Percentiles rank a stretch among this genome's conserved stretches.
Evolutionary conservation across 1,140 invertebrate species (phyloP).

Genomic region (Drosophila pectinifera): DNA sequence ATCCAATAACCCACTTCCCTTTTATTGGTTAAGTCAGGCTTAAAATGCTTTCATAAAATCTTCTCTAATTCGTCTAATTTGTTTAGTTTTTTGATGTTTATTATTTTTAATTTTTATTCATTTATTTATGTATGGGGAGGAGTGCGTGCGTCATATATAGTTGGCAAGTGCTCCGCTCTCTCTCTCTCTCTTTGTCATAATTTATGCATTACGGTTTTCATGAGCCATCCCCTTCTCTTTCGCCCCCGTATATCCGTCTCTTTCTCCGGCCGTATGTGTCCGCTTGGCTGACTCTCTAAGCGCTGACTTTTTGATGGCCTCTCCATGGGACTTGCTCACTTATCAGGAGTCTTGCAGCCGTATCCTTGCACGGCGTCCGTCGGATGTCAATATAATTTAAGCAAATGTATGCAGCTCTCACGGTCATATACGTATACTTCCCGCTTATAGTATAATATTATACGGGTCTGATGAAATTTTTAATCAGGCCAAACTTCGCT

Average conservation of each 20-base stretch:
- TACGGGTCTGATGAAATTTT: slow-evolving; percentile 63
- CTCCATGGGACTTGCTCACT: slow-evolving; percentile 61
- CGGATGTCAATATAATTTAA: slow-evolving; percentile 79
- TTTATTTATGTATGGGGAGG: slow-evolving; percentile 12
- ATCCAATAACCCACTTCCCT: background rate
- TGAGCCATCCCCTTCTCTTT: slow-evolving; percentile 28
- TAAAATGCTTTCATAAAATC: background rate
- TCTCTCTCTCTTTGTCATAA: slow-evolving; percentile 52
- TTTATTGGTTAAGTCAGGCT: background rate
- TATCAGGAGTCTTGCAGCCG: slow-evolving; percentile 70
- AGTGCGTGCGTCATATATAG: slow-evolving; percentile 5
- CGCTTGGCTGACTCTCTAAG: slow-evolving; percentile 38
- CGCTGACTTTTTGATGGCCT: slow-evolving; percentile 51
- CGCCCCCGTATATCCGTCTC: background rate
- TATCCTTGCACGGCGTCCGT: slow-evolving; percentile 60
- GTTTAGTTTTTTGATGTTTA: slow-evolving; percentile 39
- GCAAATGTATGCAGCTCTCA: slow-evolving; percentile 73
- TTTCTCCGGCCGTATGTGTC: slow-evolving; percentile 2
- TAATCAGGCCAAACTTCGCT: slow-evolving; percentile 71
- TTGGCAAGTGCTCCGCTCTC: slow-evolving; percentile 23
- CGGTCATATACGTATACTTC: slow-evolving; percentile 10
- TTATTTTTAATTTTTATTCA: slow-evolving; percentile 17
- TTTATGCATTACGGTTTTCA: slow-evolving; percentile 76
- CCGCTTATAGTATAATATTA: slow-evolving; percentile 15
- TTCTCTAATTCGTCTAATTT: slow-evolving; percentile 28